Percentiles rank a stretch among this genome's conserved stretches.
phyloP scores from a whole-genome alignment of 2,888 invertebrate species.

The Clistopyga incitator region DNA sequence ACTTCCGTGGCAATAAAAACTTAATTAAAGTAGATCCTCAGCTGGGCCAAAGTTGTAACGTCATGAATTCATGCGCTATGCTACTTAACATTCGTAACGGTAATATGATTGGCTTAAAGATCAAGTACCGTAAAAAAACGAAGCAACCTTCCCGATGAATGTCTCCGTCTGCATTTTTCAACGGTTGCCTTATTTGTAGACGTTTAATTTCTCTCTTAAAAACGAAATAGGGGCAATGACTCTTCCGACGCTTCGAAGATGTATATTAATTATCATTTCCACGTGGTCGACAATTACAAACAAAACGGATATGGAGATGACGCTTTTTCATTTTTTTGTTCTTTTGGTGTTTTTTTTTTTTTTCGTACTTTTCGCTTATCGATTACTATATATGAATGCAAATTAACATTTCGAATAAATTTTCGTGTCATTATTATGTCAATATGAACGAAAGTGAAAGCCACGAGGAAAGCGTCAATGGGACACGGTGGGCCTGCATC shows the following conservation, averaged over 20 bases:
- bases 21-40: no score
- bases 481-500: conserved; percentile 17
- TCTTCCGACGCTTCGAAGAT: background rate
- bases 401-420: background rate
- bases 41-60: background rate
- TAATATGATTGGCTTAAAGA: background rate
- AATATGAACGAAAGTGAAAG: conserved; percentile 49
- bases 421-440: background rate
- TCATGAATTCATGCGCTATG: background rate
- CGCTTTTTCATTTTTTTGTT: background rate
- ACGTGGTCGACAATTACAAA: background rate
- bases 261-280: background rate
- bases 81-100: background rate
- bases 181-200: background rate
- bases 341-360: no score
- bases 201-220: background rate
- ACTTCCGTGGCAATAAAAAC: no score
- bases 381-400: background rate
- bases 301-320: background rate
- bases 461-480: conserved; percentile 47
- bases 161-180: no score
- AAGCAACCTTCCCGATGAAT: background rate
- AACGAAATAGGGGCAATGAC: background rate
- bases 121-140: background rate
- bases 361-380: background rate